A percentile compares a stretch with the other conserved stretches of the same genome.
phyloP scores from a whole-genome alignment of 2,797 vertebrate genomes.

The Spheniscus humboldti region DNA sequence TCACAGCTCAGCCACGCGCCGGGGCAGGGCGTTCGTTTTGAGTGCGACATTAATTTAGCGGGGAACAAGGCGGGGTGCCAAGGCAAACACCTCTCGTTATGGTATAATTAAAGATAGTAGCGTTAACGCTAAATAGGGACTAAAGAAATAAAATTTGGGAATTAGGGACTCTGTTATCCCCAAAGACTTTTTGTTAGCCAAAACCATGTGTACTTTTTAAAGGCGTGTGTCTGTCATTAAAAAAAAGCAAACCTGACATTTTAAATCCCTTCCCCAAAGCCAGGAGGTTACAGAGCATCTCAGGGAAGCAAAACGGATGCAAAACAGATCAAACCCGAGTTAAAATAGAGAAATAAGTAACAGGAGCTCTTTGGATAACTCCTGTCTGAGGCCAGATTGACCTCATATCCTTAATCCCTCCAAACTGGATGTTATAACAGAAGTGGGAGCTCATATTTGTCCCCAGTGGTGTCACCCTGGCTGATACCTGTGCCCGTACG shows the following conservation, averaged over 20 bases:
- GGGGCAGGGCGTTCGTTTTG: neutral
- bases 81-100: neutral
- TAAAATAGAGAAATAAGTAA: neutral
- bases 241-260: neutral
- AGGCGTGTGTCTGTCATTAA: neutral
- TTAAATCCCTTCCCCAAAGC: neutral
- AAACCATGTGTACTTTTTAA: neutral
- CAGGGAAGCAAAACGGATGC: neutral
- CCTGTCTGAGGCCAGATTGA: neutral
- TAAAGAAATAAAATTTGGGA: neutral
- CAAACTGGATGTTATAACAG: neutral
- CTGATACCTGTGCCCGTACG: neutral
- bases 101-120: neutral
- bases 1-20: neutral
- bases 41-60: neutral
- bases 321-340: neutral
- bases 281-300: neutral
- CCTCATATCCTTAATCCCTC: neutral
- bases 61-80: constrained; percentile 10
- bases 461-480: accelerated
- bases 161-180: neutral
- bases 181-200: neutral
- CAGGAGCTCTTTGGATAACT: neutral
- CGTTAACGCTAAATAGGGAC: neutral
- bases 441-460: neutral